These are phyloP conservation scores for Caerostris extrusa DNA, from an alignment of 1,140 invertebrate genomes.

Conservation along the genomic window DNA sequence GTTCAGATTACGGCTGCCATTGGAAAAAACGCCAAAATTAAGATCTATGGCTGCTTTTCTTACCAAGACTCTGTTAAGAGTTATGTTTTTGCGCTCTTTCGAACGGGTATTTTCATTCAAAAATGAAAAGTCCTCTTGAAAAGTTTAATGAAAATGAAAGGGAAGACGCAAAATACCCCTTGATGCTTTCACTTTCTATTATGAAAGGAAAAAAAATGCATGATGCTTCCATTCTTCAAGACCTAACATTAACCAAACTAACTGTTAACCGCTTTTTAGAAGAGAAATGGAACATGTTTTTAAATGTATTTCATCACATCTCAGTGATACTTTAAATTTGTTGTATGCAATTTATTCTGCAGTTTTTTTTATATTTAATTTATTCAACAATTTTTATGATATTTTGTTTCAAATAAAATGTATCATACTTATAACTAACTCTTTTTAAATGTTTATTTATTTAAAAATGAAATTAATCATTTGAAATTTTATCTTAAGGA, in stretches of 20 bases:
- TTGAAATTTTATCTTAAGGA: too few species aligned
- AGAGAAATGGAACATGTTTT: not conserved
- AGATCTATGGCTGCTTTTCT: not conserved
- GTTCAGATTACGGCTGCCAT: constrained; percentile 26
- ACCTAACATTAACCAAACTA: not conserved
- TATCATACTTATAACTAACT: too few species aligned
- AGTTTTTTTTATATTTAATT: too few species aligned
- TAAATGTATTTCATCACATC: too few species aligned
- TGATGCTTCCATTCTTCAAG: not conserved
- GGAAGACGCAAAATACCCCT: not conserved
- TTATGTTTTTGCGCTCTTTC: not conserved
- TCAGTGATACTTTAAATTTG: too few species aligned
- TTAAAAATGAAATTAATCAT: too few species aligned
- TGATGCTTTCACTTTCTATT: not conserved
- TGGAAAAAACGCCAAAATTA: constrained; percentile 22
- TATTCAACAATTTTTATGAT: too few species aligned
- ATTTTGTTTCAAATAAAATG: too few species aligned
- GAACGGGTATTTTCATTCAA: constrained; percentile 4
- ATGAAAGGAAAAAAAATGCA: not conserved
- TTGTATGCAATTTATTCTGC: too few species aligned
- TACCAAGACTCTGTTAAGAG: not conserved
- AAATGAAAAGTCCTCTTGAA: constrained; percentile 21
- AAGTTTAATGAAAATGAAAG: constrained; percentile 24
- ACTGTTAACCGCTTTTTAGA: not conserved
- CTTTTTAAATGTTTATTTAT: too few species aligned